A percentile compares a stretch with the other conserved stretches of the same genome.
Evolutionary conservation across 2,888 invertebrate species (phyloP).

Genomic region (Cerastis leucographa): DNA sequence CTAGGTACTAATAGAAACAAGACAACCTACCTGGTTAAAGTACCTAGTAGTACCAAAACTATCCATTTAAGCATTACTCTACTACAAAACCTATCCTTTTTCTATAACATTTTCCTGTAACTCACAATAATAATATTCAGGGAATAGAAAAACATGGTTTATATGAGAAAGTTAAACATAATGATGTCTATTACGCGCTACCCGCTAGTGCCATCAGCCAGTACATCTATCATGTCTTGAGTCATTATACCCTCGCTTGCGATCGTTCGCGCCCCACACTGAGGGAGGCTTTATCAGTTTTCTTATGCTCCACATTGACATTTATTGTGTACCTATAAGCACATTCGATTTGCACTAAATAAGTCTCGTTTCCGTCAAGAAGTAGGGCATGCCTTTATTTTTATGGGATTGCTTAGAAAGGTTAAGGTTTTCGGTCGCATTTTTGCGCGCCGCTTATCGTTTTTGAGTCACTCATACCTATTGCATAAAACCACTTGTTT

Average conservation of each 20-base stretch:
- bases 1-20: not conserved
- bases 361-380: slow-evolving; percentile 14
- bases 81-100: not conserved
- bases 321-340: slow-evolving; percentile 44
- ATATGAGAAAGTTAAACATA: slow-evolving; percentile 54
- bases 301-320: slow-evolving; percentile 43
- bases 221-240: slow-evolving; percentile 59
- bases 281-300: slow-evolving; percentile 45
- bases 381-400: slow-evolving; percentile 20
- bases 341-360: slow-evolving; percentile 58
- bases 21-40: not conserved
- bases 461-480: not conserved
- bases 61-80: not conserved
- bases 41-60: not conserved
- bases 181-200: slow-evolving; percentile 56
- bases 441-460: not conserved
- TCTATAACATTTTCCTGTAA: not conserved
- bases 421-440: not conserved
- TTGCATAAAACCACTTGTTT: not conserved
- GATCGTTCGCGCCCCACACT: slow-evolving; percentile 41
- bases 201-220: slow-evolving; percentile 55
- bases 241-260: slow-evolving; percentile 52
- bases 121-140: slow-evolving; percentile 52
- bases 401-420: not conserved
- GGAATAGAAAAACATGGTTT: slow-evolving; percentile 42